Evolutionary conservation across 30 jellyfish, hydroid and myxozoan species (phyloP), one percentile per base, ranked within the genome.

Genomic region (Catostylus mosaicus): DNA sequence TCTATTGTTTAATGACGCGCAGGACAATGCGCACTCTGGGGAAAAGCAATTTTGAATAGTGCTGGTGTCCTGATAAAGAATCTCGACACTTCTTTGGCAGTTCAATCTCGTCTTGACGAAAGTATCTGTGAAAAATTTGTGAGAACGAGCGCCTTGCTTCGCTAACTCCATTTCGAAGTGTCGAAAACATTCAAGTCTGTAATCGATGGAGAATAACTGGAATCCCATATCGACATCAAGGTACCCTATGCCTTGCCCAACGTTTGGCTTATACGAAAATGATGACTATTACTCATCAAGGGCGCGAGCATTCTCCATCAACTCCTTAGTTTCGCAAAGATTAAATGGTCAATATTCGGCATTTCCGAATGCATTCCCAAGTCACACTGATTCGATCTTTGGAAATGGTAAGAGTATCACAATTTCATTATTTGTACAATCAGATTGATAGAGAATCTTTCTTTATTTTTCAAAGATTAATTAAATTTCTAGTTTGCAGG

Each of bases 181-280:
- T 68, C 81, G 92, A 70, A 70, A 33, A 70, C 83, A 82, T 82
- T 82, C 86, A 82, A 82, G 92, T 69, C 75, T 57, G 80, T 82
- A 82, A 68, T 82, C 92, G 92, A 82, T 82, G 92, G 92, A 82
- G 92, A 82, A 71, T 82, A 82, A 60, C 82, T 82, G 92, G 92
- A 82, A 82, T 82, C 92, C 92, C 92, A 66, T 82, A 70, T 82
- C 92, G 92, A 40, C 86, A 5, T 31, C 73, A 43, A 82, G 92
- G 83, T 82, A 82, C 62, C 81, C 90, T 63, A 68, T 80, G 90
- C 84, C 93, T 30, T 64, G 77, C 47, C 86, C 86, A 1, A 9
- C 94, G 76, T 84, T 84, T 72, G 94, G 94, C 70, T 63, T 73
- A 68, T 84, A 73, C 85, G 94, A 84, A 31, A 62, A 62, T 32